Conservation (phyloP, 2,113 vertebrate genomes). For the Hypomesus transpacificus region DNA sequence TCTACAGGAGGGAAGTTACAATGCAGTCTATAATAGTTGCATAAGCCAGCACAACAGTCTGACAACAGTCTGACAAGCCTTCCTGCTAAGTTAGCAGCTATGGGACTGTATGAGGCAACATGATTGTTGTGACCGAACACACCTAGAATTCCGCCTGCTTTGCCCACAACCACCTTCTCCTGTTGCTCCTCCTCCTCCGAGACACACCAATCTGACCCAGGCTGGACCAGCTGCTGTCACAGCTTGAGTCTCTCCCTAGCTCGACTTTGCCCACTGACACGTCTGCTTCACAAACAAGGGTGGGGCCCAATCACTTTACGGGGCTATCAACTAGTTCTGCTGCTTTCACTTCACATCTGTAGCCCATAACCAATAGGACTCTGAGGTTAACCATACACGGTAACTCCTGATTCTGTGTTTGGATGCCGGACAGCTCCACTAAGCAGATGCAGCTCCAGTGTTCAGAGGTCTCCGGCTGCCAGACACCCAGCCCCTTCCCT, state of each 20-base stretch:
- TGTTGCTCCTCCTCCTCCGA: background rate
- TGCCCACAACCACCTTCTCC: too few species aligned
- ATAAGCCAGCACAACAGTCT: too few species aligned
- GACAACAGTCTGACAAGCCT: too few species aligned
- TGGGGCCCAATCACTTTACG: constrained; percentile 7
- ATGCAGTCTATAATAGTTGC: too few species aligned
- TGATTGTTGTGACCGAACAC: too few species aligned
- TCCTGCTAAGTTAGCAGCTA: too few species aligned
- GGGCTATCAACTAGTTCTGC: background rate
- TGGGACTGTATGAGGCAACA: too few species aligned
- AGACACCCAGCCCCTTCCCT: constrained; percentile 37
- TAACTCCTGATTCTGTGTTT: too few species aligned
- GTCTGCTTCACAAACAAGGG: constrained; percentile 21
- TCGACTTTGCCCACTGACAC: constrained; percentile 20
- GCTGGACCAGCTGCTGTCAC: background rate
- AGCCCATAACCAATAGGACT: constrained; percentile 15
- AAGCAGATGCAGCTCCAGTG: constrained; percentile 8
- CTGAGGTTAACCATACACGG: constrained; percentile 38
- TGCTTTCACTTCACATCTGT: too few species aligned
- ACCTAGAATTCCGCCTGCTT: background rate
- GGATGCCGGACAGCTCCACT: constrained; percentile 27
- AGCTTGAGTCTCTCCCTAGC: constrained; percentile 7
- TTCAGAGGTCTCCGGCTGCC: constrained; percentile 34
- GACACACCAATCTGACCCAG: background rate
- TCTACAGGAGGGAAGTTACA: too few species aligned